These are phyloP conservation scores for Myotis brandtii DNA, from an alignment of 2,113 vertebrate genomes.

Conservation along the genomic window DNA sequence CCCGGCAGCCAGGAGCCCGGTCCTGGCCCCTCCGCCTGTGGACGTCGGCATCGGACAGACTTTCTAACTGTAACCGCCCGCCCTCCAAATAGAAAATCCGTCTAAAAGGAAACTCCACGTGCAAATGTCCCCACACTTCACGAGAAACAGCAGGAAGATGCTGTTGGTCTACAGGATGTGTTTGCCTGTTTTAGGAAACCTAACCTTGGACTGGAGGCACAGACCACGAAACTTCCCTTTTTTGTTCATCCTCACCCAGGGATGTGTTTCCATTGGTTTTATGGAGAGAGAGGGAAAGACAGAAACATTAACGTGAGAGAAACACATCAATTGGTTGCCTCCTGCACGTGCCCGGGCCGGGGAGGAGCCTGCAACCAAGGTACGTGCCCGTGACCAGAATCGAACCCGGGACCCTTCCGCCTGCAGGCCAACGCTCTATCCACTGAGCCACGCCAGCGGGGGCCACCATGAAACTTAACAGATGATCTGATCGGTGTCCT, in stretches of 20 bases:
- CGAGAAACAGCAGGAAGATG: not conserved
- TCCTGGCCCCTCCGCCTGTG: not conserved
- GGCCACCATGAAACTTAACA: fast-evolving
- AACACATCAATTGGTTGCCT: too few relatives aligned
- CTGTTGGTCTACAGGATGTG: fast-evolving
- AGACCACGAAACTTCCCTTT: fast-evolving
- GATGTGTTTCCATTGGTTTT: too few relatives aligned
- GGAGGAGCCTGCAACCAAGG: too few relatives aligned
- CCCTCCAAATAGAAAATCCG: not conserved
- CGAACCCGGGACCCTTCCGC: too few relatives aligned
- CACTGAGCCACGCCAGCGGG: too few relatives aligned
- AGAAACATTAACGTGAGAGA: too few relatives aligned
- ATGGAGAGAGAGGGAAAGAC: too few relatives aligned
- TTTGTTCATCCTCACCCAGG: too few relatives aligned
- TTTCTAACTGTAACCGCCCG: not conserved
- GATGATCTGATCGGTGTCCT: fast-evolving
- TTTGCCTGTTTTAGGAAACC: fast-evolving
- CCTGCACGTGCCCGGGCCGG: too few relatives aligned
- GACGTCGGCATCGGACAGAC: not conserved
- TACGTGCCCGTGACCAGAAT: too few relatives aligned
- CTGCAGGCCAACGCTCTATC: too few relatives aligned
- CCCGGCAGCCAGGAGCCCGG: not conserved
- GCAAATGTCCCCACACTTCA: fast-evolving
- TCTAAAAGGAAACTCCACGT: not conserved
- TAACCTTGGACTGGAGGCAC: fast-evolving